phyloP scores from a whole-genome alignment of 2,113 vertebrate species.

The Menidia beryllina region DNA sequence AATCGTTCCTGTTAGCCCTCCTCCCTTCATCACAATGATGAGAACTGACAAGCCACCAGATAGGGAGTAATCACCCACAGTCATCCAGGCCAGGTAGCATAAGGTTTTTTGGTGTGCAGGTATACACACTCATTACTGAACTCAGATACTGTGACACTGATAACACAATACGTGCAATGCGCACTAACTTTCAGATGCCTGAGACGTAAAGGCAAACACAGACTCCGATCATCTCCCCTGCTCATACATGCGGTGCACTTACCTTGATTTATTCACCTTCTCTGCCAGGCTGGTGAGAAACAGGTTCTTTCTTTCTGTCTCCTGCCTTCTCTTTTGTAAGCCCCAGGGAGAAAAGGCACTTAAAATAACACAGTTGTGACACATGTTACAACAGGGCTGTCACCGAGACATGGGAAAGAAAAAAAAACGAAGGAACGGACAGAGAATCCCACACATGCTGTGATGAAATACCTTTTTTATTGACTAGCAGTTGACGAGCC shows the following conservation, averaged over 20 bases:
- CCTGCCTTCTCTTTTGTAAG: conserved; percentile 39
- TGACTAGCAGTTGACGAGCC: conserved; percentile 47
- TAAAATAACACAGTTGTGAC: conserved; percentile 69
- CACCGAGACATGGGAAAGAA: conserved; percentile 28
- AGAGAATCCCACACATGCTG: conserved; percentile 55
- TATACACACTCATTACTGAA: conserved; percentile 16
- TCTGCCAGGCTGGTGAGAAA: conserved; percentile 40
- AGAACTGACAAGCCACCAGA: conserved; percentile 71
- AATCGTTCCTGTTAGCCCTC: conserved; percentile 40
- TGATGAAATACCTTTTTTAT: conserved; percentile 46
- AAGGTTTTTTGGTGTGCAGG: conserved; percentile 6
- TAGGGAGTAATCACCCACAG: conserved; percentile 70
- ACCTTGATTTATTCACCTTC: conserved; percentile 59
- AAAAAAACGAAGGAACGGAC: conserved; percentile 31
- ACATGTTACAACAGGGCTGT: conserved; percentile 57
- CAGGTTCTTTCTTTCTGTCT: conserved; percentile 39
- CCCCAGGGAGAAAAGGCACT: conserved; percentile 70
- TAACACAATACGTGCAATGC: conserved; percentile 1
- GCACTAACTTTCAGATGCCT: conserved; percentile 26
- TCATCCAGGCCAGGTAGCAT: conserved; percentile 59
- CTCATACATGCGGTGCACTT: conserved; percentile 33
- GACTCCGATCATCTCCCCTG: conserved; percentile 34
- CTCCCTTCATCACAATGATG: conserved; percentile 63
- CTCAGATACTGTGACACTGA: conserved; percentile 2
- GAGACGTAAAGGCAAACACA: conserved; percentile 35